These are phyloP conservation scores for Chrysotoxum bicinctum DNA, from an alignment of 2,888 invertebrate species.

Conservation along the genomic window DNA sequence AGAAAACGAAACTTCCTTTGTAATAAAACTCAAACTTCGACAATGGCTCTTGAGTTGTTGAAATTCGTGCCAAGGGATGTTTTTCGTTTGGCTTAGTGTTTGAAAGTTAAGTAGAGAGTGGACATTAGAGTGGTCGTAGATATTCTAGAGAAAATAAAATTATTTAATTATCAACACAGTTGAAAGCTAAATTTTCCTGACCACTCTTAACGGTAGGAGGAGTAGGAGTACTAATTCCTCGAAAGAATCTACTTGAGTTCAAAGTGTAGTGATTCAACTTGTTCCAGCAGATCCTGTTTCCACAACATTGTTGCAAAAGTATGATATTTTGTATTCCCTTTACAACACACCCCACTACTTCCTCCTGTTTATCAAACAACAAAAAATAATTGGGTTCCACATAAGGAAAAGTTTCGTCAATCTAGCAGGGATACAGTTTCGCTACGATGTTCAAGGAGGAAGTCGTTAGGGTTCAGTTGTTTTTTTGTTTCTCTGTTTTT, in stretches of 20 bases:
- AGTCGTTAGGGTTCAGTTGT: constrained; percentile 21
- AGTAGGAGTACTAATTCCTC: constrained; percentile 5
- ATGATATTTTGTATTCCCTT: constrained; percentile 16
- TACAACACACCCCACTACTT: not conserved
- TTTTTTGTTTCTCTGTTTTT: not conserved
- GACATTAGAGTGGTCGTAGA: not conserved
- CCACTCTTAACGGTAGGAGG: not conserved
- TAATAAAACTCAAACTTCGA: not conserved
- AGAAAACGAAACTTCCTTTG: not conserved
- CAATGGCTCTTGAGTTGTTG: not conserved
- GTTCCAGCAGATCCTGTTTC: not conserved
- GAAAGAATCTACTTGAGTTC: constrained; percentile 11
- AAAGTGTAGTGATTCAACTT: constrained; percentile 16
- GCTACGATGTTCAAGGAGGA: not conserved
- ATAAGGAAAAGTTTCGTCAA: constrained; percentile 17
- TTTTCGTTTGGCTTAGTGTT: not conserved
- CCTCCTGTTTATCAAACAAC: not conserved
- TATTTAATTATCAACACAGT: constrained; percentile 38
- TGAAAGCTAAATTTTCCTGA: not conserved
- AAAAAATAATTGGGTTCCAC: not conserved
- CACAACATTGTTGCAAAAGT: constrained; percentile 7
- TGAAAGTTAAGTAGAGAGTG: not conserved
- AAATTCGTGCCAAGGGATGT: not conserved
- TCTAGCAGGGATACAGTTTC: constrained; percentile 13
- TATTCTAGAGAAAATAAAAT: not conserved